Conservation (phyloP, 2,113 vertebrate genomes). For the Drymodes brunneopygia region DNA sequence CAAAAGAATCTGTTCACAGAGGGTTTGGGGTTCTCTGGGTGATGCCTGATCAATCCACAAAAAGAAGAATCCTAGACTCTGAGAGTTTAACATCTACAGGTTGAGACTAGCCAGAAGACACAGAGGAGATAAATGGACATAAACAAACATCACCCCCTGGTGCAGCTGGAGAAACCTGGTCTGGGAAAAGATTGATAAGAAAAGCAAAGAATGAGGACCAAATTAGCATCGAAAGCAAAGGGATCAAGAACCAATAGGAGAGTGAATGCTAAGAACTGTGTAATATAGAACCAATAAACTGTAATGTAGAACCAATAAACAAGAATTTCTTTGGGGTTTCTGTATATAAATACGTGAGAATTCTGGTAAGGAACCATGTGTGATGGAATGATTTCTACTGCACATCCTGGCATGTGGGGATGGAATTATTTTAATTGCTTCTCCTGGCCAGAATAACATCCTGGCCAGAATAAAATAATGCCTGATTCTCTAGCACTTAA, state of each 20-base stretch:
- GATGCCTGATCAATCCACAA: background rate
- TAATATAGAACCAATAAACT: rapidly evolving
- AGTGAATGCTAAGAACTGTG: background rate
- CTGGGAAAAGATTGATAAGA: background rate
- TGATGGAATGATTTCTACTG: background rate
- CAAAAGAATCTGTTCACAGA: background rate
- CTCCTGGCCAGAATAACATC: background rate
- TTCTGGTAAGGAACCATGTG: background rate
- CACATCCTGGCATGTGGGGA: background rate
- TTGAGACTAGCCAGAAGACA: background rate
- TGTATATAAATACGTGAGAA: background rate
- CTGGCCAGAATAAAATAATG: background rate
- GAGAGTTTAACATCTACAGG: background rate
- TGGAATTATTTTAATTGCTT: too few relatives aligned
- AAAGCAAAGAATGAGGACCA: background rate
- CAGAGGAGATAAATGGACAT: background rate
- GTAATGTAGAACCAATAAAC: too few relatives aligned
- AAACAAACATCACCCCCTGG: background rate
- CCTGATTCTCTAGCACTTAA: background rate
- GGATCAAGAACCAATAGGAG: background rate
- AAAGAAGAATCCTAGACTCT: background rate
- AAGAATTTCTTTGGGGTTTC: background rate
- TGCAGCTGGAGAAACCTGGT: background rate
- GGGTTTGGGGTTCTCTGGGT: background rate
- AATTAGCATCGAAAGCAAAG: background rate